Conservation (phyloP, 2,888 invertebrate species). For the Phengaris alcon region DNA sequence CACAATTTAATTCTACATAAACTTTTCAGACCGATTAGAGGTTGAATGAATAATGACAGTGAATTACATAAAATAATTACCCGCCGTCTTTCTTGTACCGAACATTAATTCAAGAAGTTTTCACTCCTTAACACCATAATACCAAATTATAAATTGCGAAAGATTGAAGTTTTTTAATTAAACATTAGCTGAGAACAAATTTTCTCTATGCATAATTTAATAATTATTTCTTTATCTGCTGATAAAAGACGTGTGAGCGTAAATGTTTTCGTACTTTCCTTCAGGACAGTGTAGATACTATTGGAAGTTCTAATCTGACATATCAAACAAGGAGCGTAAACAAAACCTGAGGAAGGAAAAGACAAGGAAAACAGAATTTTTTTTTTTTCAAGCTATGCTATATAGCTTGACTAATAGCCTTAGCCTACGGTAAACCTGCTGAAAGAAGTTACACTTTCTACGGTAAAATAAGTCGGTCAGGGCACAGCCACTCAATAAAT, state of each 20-base stretch:
- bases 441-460: background rate
- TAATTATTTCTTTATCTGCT: background rate
- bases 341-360: background rate
- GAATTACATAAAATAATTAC: background rate
- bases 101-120: slow-evolving; percentile 16
- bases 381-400: background rate
- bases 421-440: background rate
- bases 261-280: too few species aligned
- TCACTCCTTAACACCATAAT: background rate
- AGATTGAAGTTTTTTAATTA: slow-evolving; percentile 3
- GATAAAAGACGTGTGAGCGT: background rate
- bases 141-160: background rate
- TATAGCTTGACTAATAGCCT: background rate
- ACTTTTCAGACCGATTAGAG: background rate
- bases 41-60: background rate
- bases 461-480: slow-evolving; percentile 11
- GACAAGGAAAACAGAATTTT: background rate
- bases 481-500: slow-evolving; percentile 19
- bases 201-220: background rate
- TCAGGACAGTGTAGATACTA: too few species aligned
- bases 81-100: background rate
- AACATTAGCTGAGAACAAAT: background rate
- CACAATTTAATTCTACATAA: background rate
- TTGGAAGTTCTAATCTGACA: background rate
- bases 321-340: background rate